These are phyloP conservation scores for Ochropleura plecta DNA, from an alignment of 2,888 invertebrate genomes.

Conservation along the genomic window DNA sequence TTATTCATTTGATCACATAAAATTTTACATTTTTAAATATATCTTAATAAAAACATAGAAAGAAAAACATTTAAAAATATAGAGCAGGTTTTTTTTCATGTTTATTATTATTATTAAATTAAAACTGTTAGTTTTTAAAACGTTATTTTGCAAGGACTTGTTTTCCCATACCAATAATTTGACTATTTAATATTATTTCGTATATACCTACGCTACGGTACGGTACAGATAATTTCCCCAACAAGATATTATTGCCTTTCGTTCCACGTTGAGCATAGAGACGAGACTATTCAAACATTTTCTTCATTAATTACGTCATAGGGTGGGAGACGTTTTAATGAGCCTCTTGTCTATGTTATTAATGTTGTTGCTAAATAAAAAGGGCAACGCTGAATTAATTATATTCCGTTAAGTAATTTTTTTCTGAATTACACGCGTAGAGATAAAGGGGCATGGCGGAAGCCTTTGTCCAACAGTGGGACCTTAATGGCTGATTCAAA, in stretches of 20 bases:
- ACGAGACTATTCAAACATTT: constrained; percentile 29
- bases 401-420: neutral
- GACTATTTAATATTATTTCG: neutral
- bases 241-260: neutral
- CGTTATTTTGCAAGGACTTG: neutral
- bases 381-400: neutral
- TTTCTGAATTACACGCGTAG: neutral
- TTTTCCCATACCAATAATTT: neutral
- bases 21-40: no score
- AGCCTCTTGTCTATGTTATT: constrained; percentile 51
- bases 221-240: neutral
- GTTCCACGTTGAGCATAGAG: constrained; percentile 10
- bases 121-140: neutral
- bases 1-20: no score
- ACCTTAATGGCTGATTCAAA: neutral
- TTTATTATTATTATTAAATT: neutral
- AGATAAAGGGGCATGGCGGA: neutral
- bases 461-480: neutral
- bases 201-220: neutral
- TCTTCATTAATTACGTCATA: constrained; percentile 50
- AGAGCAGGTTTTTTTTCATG: neutral
- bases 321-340: constrained; percentile 29
- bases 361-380: constrained; percentile 27
- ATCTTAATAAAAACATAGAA: no score
- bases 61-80: no score